Evolutionary conservation across 2,797 vertebrate species (phyloP), one percentile per base, ranked within the genome.

Genomic region (Anguilla anguilla): DNA sequence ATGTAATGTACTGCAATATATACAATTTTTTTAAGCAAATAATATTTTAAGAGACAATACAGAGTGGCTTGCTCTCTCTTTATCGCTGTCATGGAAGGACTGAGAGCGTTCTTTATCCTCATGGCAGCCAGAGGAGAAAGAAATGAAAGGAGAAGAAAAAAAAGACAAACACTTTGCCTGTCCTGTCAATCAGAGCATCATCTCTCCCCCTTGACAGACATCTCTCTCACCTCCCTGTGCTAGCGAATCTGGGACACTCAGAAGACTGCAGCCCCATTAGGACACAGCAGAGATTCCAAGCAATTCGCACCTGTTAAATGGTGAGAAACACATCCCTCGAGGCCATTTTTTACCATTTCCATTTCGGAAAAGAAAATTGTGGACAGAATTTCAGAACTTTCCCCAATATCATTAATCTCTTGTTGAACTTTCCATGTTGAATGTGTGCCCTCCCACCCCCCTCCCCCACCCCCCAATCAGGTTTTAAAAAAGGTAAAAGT

Each of bases 271-370:
- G 4, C 49, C 5, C 87, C 61, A 87, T 87, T 31, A n/a, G 61
- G 64, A 72, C 53, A 49, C 35, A 53, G 28, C 9, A 31, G 46
- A 59, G 53, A 55, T 43, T 55, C 67, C 25, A 85, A 31, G 53
- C 67, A 88, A 79, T 88, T 88, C 87, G 46, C 83, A 77, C 87
- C 83, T 57, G 83, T 85, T 85, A 79, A 61, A 53, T 64, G 87
- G 83, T 64, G 83, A 74, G 69, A 88, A 77, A 85, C 35, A 79
- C 15, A n/a, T 85, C 69, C 69, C 69, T 22, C 19, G 10, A 59
- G 61, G 46, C 46, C 22, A 25, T 64, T 28, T 64, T 43, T 69
- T 81, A 25, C 79, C 43, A 49, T 82, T 82, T 82, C 79, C 17
- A 46, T 46, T 43, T 25, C 39, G 0, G 13, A 7, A 67, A 67